Conservation (phyloP, 1,140 invertebrate species). For the Thalassaphorura encarpata region DNA sequence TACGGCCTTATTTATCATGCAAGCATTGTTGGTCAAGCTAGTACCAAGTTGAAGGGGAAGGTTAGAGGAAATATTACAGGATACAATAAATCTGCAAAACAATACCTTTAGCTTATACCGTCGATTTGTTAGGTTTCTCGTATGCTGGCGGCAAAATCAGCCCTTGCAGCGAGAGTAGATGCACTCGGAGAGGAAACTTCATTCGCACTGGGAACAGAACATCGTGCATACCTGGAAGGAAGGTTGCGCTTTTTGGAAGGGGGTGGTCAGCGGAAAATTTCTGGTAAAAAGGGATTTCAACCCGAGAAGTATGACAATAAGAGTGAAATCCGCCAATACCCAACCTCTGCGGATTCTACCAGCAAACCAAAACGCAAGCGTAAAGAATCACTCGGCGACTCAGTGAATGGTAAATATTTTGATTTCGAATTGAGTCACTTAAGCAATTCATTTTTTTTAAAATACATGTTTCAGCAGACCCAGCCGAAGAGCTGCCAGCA, state of each 20-base stretch:
- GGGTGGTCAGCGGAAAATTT: constrained; percentile 67
- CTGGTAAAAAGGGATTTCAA: constrained; percentile 48
- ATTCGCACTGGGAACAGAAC: constrained; percentile 71
- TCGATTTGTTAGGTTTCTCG: constrained; percentile 68
- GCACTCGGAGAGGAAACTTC: constrained; percentile 78
- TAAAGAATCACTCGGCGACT: constrained; percentile 33
- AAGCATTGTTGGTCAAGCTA: constrained; percentile 77
- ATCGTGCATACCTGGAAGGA: constrained; percentile 75
- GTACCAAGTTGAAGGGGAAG: constrained; percentile 82
- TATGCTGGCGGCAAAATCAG: constrained; percentile 92
- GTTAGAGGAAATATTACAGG: too few relatives aligned
- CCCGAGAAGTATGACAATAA: constrained; percentile 46
- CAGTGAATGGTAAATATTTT: background rate
- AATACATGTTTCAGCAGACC: background rate
- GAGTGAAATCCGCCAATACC: constrained; percentile 43
- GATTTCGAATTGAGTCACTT: background rate
- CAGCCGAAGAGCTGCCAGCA: background rate
- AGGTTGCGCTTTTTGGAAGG: constrained; percentile 69
- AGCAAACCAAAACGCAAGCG: constrained; percentile 40
- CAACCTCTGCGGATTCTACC: constrained; percentile 42
- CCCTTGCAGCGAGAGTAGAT: constrained; percentile 87
- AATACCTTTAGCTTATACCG: too few relatives aligned
- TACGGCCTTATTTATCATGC: constrained; percentile 99
- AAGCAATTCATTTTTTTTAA: background rate
- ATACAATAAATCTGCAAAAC: too few relatives aligned